Base-by-base conservation (phyloP, 2,113 vertebrate species). In the Sclerurus mexicanus region DNA sequence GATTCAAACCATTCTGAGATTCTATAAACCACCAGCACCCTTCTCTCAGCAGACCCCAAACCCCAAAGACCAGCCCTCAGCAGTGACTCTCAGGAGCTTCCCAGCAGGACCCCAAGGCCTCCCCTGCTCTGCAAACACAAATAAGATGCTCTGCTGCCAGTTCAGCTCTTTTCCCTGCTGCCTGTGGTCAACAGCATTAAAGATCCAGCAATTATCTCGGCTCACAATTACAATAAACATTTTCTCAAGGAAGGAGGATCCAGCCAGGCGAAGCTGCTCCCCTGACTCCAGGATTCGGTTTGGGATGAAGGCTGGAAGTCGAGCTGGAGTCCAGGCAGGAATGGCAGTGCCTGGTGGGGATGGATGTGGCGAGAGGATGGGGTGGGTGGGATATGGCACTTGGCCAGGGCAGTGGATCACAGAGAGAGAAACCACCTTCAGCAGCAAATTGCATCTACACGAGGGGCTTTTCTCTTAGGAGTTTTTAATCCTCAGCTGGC, bases 111-210 rank as follows among this genome's bases (percentile, higher is more conserved):
- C 50, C 52, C 33, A 2, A 90, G 44, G 56, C 62, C 77, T 24
- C 9, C 12, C 47, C 25, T 75, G 40, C 66, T 40, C 82, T 77
- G 72, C 33, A 24, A 67, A 64, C 12, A 53, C 68, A 80, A 86
- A 58, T 50, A 73, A 74, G 33, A 49, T 60, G 69, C 49, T 79
- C 31, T 39, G 69, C 86, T 91, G 58, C 69, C 69, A 19, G 17
- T 30, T 87, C 69, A 58, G 74, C 91, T 87, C 84, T 62, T 93
- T 78, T 42, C 91, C 81, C 71, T 75, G 62, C 78, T 39, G 27
- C 7, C 80, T 37, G 69, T 30, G 78, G 85, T 71, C 93, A 69
- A 55, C 6, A 83, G 62, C 71, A 49, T 56, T 83, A 67, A 83
- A 77, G 35, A 78, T 33, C 53, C 63, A 42, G 37, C 35, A 30